phyloP scores from a whole-genome alignment of 1,140 invertebrate species.

The Aporrectodea caliginosa region DNA sequence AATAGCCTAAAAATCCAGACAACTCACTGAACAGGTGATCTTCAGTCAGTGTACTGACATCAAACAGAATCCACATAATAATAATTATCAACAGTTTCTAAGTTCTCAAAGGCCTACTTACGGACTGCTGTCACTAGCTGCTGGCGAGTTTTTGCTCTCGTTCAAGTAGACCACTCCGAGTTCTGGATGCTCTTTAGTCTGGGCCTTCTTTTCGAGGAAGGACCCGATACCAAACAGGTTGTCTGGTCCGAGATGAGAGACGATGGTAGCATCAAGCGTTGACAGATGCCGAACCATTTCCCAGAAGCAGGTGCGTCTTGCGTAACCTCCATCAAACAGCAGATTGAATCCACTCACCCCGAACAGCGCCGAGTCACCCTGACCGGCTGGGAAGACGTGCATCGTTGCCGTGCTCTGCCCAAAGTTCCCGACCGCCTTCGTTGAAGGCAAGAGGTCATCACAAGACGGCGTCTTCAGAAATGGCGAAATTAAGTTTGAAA shows the following conservation, averaged over 20 bases:
- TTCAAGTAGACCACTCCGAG: slow-evolving; percentile 29
- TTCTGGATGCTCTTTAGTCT: slow-evolving; percentile 75
- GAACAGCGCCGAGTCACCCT: slow-evolving; percentile 92
- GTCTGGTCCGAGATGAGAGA: slow-evolving; percentile 87
- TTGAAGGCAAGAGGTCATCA: slow-evolving; percentile 79
- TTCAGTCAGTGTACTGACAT: too few relatives aligned
- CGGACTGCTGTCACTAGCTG: neutral
- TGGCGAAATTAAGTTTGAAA: slow-evolving; percentile 58
- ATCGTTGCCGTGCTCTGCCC: slow-evolving; percentile 90
- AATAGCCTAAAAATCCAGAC: too few relatives aligned
- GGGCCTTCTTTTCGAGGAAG: slow-evolving; percentile 60
- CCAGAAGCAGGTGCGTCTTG: slow-evolving; percentile 92
- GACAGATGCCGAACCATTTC: slow-evolving; percentile 91
- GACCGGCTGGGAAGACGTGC: slow-evolving; percentile 94
- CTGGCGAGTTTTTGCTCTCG: neutral
- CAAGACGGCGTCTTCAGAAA: slow-evolving; percentile 57
- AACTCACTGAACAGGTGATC: too few relatives aligned
- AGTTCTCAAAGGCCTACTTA: neutral
- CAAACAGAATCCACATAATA: too few relatives aligned
- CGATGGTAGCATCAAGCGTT: slow-evolving; percentile 83
- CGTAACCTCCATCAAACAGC: slow-evolving; percentile 66
- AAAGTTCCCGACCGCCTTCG: slow-evolving; percentile 93
- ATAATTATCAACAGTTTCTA: too few relatives aligned
- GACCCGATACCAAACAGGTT: slow-evolving; percentile 82
- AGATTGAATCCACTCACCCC: slow-evolving; percentile 97